Percentiles rank a stretch among this genome's conserved stretches.
These are phyloP conservation scores for Montipora capitata DNA, from an alignment of 92 coral and sea anemone species.

Conservation along the genomic window DNA sequence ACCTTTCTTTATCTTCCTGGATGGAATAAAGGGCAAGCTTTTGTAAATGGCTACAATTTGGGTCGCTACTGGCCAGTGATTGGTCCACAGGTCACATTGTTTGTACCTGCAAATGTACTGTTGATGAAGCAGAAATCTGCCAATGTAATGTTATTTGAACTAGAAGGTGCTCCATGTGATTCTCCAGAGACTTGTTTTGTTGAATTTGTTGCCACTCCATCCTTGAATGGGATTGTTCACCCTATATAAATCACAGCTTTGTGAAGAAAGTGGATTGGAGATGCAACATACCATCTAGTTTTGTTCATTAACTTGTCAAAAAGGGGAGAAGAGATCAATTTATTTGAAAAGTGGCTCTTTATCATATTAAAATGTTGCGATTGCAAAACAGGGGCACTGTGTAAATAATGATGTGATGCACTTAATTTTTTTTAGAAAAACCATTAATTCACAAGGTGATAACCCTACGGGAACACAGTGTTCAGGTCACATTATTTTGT, in stretches of 20 bases:
- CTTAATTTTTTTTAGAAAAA: no score
- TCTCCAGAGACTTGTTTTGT: slow-evolving; percentile 87
- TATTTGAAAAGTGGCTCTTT: no score
- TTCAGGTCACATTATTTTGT: no score
- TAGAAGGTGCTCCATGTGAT: slow-evolving; percentile 93
- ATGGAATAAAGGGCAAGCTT: slow-evolving; percentile 96
- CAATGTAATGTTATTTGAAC: slow-evolving; percentile 82
- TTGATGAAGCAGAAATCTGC: slow-evolving; percentile 66
- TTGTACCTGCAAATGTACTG: slow-evolving; percentile 92
- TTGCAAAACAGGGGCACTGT: no score
- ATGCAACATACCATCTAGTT: no score
- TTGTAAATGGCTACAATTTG: slow-evolving; percentile 89
- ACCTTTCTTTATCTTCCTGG: slow-evolving; percentile 87
- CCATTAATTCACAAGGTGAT: no score
- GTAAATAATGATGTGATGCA: no score
- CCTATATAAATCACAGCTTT: neutral
- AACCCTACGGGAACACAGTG: no score
- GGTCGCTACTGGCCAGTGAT: slow-evolving; percentile 98
- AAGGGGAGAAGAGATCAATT: no score
- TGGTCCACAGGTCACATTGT: slow-evolving; percentile 95
- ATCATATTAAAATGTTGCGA: no score
- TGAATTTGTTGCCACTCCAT: slow-evolving; percentile 82
- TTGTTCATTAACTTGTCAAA: no score
- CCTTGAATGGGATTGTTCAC: slow-evolving; percentile 85
- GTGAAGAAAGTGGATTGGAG: no score